Percentiles rank a stretch among this genome's conserved stretches.
Evolutionary conservation across 1,140 invertebrate genomes (phyloP).

Genomic region (Drosophila mauritiana): DNA sequence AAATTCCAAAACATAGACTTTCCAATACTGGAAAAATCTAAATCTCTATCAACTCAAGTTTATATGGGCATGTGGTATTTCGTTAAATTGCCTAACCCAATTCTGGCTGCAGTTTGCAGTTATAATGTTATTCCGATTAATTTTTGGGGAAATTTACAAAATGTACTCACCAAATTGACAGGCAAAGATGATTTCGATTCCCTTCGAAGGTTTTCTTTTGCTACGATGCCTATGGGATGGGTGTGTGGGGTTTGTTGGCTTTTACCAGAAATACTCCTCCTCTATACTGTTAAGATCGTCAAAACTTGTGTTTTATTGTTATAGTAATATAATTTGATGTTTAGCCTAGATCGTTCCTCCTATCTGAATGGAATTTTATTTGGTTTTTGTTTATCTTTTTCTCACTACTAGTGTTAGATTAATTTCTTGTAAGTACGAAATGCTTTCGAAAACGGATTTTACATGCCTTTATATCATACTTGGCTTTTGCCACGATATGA

Average conservation of each 20-base stretch:
- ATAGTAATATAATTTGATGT: constrained; percentile 67
- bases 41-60: too few species aligned
- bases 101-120: too few species aligned
- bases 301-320: constrained; percentile 33
- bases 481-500: constrained; percentile 73
- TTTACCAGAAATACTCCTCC: constrained; percentile 12
- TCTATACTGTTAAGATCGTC: constrained; percentile 28
- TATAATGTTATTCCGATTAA: too few species aligned
- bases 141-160: too few species aligned
- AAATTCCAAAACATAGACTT: too few species aligned
- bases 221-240: constrained; percentile 26
- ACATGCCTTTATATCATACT: constrained; percentile 46
- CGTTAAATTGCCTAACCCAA: constrained; percentile 35
- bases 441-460: constrained; percentile 59
- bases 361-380: constrained; percentile 46
- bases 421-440: constrained; percentile 65
- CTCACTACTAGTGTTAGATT: constrained; percentile 75
- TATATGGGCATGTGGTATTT: too few species aligned
- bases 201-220: constrained; percentile 5
- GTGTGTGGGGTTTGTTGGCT: constrained; percentile 13
- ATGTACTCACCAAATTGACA: constrained; percentile 36
- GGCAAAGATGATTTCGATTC: constrained; percentile 6
- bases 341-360: constrained; percentile 56
- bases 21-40: too few species aligned
- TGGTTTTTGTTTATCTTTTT: constrained; percentile 29